Evolutionary conservation across 1,140 invertebrate species (phyloP), one percentile per base, ranked within the genome.

Genomic region (Archivesica marissinica): DNA sequence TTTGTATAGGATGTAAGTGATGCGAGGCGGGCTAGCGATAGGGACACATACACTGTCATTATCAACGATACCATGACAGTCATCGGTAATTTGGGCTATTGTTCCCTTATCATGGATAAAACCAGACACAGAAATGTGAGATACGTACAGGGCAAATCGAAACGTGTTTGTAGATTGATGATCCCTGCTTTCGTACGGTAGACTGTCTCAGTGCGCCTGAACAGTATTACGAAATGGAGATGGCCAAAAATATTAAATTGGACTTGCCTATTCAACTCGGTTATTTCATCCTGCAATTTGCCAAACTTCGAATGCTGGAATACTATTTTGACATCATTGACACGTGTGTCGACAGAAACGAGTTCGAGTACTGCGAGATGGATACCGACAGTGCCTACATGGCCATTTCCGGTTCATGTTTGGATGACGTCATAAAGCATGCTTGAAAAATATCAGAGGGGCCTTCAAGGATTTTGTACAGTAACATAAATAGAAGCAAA

Each of bases 321-420:
- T 90, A 89, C 79, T 86, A 88, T 72, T 89, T 82, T 44, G 89
- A 90, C 72, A 88, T 86, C 54, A 15, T 90, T 20, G 78, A 86
- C 39, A 86, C 82, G 30, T 88, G 30, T 66, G 52, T 89, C 0
- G 70, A 66, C n/a, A 39, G 82, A 35, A 13, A 6, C 41, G 85
- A 33, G 28, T 33, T 28, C 20, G 28, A 11, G 59, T 33, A 35
- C 7, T 64, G 30, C 7, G 59, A 64, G 54, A 88, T 87, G 82
- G 87, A 87, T 52, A 89, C 85, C 9, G 88, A 88, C 50, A 74
- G 56, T 9, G 28, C 64, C 3, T 88, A 88, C 64, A 75, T 88
- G 56, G 86, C 80, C 0, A 38, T 89, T 13, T 38, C 33, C 30
- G 77, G 50, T 30, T 15, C 2, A 28, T 28, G 30, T 56, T 80